Percentiles rank a stretch among this genome's conserved stretches.
These are phyloP conservation scores for Collichthys lucidus DNA, from an alignment of 2,113 vertebrate species.

Conservation along the genomic window DNA sequence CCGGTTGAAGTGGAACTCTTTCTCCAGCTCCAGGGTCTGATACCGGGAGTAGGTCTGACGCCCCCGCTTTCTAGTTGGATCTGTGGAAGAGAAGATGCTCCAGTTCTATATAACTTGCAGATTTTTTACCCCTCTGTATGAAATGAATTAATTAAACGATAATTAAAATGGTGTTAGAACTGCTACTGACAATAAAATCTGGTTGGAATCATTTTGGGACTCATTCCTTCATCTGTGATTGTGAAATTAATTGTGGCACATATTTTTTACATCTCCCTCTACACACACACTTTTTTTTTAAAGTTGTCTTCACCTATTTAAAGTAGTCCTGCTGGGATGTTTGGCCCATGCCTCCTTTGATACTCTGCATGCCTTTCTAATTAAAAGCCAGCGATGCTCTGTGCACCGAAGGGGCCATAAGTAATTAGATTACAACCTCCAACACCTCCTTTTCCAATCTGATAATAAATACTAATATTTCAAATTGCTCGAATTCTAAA, in stretches of 20 bases:
- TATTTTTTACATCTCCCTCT: conserved; percentile 21
- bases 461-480: conserved; percentile 22
- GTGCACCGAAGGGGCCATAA: conserved; percentile 33
- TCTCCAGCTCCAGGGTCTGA: conserved; percentile 94
- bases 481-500: conserved; percentile 41
- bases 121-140: neutral
- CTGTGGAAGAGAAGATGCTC: conserved; percentile 71
- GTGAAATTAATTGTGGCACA: conserved; percentile 42
- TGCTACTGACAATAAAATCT: conserved; percentile 36
- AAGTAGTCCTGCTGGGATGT: conserved; percentile 59
- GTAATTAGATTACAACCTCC: conserved; percentile 49
- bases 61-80: conserved; percentile 90
- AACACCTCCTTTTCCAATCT: conserved; percentile 26
- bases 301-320: conserved; percentile 38
- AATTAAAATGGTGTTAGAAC: neutral
- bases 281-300: neutral
- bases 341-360: conserved; percentile 55
- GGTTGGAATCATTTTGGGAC: neutral
- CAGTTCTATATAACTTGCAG: neutral
- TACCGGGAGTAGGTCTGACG: conserved; percentile 93
- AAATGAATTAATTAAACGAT: neutral
- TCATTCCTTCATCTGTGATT: conserved; percentile 39
- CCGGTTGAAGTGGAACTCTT: conserved; percentile 94
- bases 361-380: conserved; percentile 67
- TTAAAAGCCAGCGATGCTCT: conserved; percentile 60